Evolutionary conservation across 2,113 vertebrate species (phyloP).

Genomic region (Hippocampus zosterae): DNA sequence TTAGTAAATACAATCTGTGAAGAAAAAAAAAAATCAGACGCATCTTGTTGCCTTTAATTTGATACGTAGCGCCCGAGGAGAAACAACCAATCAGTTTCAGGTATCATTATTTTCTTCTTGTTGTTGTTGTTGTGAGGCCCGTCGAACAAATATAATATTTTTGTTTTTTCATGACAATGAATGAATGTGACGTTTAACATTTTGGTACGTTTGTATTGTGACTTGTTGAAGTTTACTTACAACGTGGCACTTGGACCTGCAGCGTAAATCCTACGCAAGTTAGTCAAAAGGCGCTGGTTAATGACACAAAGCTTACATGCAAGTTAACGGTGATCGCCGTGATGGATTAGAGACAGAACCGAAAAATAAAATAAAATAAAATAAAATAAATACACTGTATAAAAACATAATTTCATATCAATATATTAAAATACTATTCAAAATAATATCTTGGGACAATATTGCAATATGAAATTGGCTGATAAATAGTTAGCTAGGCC

Average conservation of each 20-base stretch:
- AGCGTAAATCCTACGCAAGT: neutral
- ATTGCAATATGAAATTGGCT: constrained; percentile 71
- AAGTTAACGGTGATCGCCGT: neutral
- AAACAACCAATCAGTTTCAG: no score
- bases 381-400: constrained; percentile 76
- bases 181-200: no score
- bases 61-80: no score
- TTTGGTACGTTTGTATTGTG: no score
- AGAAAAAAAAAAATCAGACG: no score
- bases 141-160: no score
- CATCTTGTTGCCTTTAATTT: no score
- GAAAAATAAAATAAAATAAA: constrained; percentile 34
- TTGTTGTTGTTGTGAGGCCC: no score
- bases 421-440: constrained; percentile 77
- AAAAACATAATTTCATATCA: constrained; percentile 76
- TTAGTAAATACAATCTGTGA: no score
- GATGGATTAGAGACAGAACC: constrained; percentile 33
- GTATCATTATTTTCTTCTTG: no score
- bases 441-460: constrained; percentile 74
- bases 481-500: constrained; percentile 68
- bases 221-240: neutral
- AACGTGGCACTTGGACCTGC: neutral
- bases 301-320: constrained; percentile 2
- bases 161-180: no score
- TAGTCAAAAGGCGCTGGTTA: neutral